Conservation (phyloP, 2,797 vertebrate genomes). For the Enteromius afrohamiltoni region DNA sequence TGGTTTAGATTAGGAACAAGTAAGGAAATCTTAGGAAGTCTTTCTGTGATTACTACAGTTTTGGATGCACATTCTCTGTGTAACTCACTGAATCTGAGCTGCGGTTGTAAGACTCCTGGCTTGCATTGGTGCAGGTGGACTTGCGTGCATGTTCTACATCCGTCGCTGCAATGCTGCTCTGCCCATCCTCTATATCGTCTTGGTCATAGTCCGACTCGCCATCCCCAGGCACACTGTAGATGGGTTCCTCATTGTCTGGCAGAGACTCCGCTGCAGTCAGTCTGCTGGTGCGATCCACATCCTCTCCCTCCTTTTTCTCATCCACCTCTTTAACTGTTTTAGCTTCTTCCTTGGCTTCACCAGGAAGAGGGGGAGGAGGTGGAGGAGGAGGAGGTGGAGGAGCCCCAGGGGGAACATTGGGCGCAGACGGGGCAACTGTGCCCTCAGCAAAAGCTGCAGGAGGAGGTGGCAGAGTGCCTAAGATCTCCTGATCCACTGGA, state of each 20-base stretch:
- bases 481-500: slow-evolving; percentile 77
- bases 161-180: slow-evolving; percentile 73
- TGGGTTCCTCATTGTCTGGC: slow-evolving; percentile 81
- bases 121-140: slow-evolving; percentile 85
- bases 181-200: slow-evolving; percentile 86
- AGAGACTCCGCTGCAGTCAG: slow-evolving; percentile 76
- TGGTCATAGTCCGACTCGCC: slow-evolving; percentile 91
- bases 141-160: slow-evolving; percentile 82
- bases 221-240: slow-evolving; percentile 86
- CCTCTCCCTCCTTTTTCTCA: slow-evolving; percentile 58
- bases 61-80: slow-evolving; percentile 59
- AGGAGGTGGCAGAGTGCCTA: slow-evolving; percentile 79
- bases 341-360: slow-evolving; percentile 34
- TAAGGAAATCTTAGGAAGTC: not conserved
- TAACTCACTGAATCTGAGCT: slow-evolving; percentile 90
- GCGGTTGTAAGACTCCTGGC: slow-evolving; percentile 86
- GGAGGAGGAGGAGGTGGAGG: slow-evolving; percentile 54
- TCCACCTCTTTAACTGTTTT: slow-evolving; percentile 47
- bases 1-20: not conserved
- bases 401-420: slow-evolving; percentile 22
- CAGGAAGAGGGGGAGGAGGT: slow-evolving; percentile 62
- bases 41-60: not conserved
- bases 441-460: slow-evolving; percentile 80
- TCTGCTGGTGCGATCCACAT: slow-evolving; percentile 69
- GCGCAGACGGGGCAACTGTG: slow-evolving; percentile 59